Percentiles rank a stretch among this genome's conserved stretches.
Conservation (phyloP, 1,140 invertebrate genomes). For the Bombyx mori region DNA sequence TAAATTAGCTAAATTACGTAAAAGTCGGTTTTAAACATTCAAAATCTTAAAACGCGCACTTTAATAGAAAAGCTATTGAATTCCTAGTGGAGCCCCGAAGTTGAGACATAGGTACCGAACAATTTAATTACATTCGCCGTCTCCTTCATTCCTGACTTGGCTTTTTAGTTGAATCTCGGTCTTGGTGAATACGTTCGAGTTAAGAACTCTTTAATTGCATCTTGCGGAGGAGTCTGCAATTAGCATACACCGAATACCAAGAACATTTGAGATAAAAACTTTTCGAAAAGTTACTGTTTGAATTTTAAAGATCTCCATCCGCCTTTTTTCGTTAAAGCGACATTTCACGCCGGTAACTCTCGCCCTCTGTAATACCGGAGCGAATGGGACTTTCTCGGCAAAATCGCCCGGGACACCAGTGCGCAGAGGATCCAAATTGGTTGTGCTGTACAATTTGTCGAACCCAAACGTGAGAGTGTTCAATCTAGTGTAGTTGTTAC, state of each 20-base stretch:
- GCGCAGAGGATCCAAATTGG: too few species aligned
- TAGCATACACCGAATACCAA: slow-evolving; percentile 32
- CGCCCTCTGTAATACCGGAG: neutral
- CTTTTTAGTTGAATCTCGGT: slow-evolving; percentile 27
- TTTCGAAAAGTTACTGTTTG: slow-evolving; percentile 8
- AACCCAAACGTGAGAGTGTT: too few species aligned
- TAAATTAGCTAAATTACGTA: too few species aligned
- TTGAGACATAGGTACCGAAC: slow-evolving; percentile 29
- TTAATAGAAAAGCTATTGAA: slow-evolving; percentile 41
- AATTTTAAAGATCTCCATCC: neutral
- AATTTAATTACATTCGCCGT: slow-evolving; percentile 52
- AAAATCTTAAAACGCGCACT: too few species aligned
- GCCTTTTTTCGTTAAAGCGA: slow-evolving; percentile 3
- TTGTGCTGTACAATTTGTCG: too few species aligned
- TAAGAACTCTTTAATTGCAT: slow-evolving; percentile 50
- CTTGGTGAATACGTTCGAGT: slow-evolving; percentile 29
- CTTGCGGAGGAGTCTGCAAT: slow-evolving; percentile 39
- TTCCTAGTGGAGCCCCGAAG: slow-evolving; percentile 18
- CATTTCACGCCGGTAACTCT: slow-evolving; percentile 2
- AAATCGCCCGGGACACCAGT: too few species aligned
- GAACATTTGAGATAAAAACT: slow-evolving; percentile 27
- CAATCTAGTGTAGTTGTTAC: too few species aligned
- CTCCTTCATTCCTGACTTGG: slow-evolving; percentile 32
- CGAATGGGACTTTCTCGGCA: slow-evolving; percentile 5
- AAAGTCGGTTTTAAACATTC: too few species aligned